These are phyloP conservation scores for Odobenus rosmarus DNA, from an alignment of 2,113 vertebrate genomes.

Conservation along the genomic window DNA sequence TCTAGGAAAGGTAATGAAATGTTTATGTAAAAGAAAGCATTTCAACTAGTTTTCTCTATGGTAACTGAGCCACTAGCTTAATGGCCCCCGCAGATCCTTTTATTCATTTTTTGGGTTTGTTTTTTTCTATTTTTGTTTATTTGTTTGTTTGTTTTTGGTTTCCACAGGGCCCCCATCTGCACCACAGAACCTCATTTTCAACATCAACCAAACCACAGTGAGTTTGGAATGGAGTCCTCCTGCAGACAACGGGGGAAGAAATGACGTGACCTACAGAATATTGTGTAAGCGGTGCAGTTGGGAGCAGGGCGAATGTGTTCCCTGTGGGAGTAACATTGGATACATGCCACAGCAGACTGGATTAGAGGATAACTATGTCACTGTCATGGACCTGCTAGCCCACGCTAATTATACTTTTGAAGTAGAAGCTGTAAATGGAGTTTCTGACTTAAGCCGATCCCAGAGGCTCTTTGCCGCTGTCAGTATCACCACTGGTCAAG, in stretches of 20 bases:
- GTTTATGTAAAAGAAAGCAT: constrained; percentile 78
- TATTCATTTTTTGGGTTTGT: neutral
- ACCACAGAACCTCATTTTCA: constrained; percentile 99
- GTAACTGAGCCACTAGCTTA: constrained; percentile 74
- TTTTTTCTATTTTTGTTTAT: constrained; percentile 67
- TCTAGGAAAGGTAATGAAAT: constrained; percentile 80
- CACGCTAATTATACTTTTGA: constrained; percentile 99
- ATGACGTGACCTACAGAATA: constrained; percentile 97
- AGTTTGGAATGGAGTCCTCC: constrained; percentile 97
- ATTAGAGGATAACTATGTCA: constrained; percentile 96
- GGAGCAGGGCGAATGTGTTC: constrained; percentile 97
- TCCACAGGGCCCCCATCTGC: constrained; percentile 96
- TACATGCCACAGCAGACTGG: constrained; percentile 95
- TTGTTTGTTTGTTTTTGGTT: constrained; percentile 74
- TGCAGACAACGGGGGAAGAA: constrained; percentile 95
- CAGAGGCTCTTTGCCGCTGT: constrained; percentile 98
- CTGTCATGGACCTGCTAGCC: constrained; percentile 95
- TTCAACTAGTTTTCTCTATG: constrained; percentile 68
- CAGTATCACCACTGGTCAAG: constrained; percentile 97
- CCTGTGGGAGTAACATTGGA: constrained; percentile 95
- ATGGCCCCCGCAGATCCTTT: neutral
- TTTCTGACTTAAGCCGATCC: constrained; percentile 96
- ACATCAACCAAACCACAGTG: constrained; percentile 99
- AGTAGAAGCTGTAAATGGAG: constrained; percentile 98
- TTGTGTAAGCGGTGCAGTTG: constrained; percentile 96